These are phyloP conservation scores for Trimorus sp. DNA, from an alignment of 2,888 invertebrate species.

Conservation along the genomic window DNA sequence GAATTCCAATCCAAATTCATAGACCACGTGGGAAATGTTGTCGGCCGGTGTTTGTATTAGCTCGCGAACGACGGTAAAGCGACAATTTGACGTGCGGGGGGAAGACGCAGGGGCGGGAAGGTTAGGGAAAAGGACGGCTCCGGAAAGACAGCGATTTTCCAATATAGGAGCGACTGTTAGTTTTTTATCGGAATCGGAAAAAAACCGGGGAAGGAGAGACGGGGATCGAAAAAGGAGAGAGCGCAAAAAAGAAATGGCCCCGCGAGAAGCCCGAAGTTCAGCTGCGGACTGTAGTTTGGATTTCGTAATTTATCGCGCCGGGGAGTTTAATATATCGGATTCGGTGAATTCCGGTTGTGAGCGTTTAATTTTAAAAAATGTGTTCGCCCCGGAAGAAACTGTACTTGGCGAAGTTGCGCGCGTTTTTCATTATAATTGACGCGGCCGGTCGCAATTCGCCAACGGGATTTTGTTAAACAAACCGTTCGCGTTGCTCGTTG, in stretches of 20 bases:
- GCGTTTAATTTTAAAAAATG: constrained; percentile 22
- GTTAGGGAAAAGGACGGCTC: constrained; percentile 8
- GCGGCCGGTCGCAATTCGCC: neutral
- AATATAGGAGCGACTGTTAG: constrained; percentile 33
- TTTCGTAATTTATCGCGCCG: constrained; percentile 14
- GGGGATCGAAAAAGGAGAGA: neutral
- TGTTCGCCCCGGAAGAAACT: neutral
- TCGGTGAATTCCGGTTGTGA: neutral
- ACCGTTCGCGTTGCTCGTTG: neutral
- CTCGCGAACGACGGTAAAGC: constrained; percentile 53
- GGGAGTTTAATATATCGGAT: constrained; percentile 15
- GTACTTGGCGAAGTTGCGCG: constrained; percentile 2
- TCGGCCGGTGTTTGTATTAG: constrained; percentile 63
- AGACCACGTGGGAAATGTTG: constrained; percentile 66
- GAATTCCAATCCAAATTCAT: constrained; percentile 65
- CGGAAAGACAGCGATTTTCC: constrained; percentile 53
- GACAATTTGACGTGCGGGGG: constrained; percentile 58
- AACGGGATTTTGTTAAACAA: constrained; percentile 2
- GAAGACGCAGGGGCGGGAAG: constrained; percentile 10
- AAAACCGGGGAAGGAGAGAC: no score
- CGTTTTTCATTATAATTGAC: constrained; percentile 22
- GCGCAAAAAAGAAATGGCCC: neutral
- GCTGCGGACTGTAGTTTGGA: neutral
- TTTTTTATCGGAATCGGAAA: constrained; percentile 9
- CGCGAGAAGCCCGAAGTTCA: constrained; percentile 5